Conservation (phyloP, 2,888 invertebrate species). For the Melangyna quadrimaculata region DNA sequence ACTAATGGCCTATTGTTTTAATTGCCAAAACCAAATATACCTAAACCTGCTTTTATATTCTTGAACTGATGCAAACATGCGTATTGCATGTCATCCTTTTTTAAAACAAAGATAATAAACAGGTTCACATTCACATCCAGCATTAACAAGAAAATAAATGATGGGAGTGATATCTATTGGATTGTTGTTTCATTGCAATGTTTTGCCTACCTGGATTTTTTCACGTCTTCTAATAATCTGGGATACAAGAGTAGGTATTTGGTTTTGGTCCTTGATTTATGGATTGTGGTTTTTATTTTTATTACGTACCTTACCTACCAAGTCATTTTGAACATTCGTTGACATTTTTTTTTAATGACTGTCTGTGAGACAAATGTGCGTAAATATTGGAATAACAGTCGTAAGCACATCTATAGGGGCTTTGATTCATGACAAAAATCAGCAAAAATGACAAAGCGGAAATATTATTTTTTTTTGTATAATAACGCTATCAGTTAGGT, state of each 20-base stretch:
- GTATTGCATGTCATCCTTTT: conserved; percentile 59
- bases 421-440: background rate
- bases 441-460: background rate
- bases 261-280: conserved; percentile 68
- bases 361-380: background rate
- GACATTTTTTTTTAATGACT: background rate
- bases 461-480: background rate
- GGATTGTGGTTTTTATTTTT: conserved; percentile 46
- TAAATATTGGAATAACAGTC: background rate
- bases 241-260: conserved; percentile 38
- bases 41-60: conserved; percentile 51
- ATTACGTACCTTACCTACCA: too few relatives aligned
- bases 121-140: background rate
- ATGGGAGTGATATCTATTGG: conserved; percentile 49
- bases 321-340: background rate
- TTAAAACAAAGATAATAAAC: conserved; percentile 26
- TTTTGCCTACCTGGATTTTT: conserved; percentile 57
- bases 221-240: conserved; percentile 21
- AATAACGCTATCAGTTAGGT: too few relatives aligned
- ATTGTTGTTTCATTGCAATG: conserved; percentile 14
- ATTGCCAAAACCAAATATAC: conserved; percentile 68
- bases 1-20: conserved; percentile 70
- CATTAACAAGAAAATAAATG: background rate
- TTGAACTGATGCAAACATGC: conserved; percentile 57
- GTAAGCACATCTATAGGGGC: background rate